These are phyloP conservation scores for Smutsia temminckii DNA, from an alignment of 2,797 vertebrate species.

Conservation along the genomic window DNA sequence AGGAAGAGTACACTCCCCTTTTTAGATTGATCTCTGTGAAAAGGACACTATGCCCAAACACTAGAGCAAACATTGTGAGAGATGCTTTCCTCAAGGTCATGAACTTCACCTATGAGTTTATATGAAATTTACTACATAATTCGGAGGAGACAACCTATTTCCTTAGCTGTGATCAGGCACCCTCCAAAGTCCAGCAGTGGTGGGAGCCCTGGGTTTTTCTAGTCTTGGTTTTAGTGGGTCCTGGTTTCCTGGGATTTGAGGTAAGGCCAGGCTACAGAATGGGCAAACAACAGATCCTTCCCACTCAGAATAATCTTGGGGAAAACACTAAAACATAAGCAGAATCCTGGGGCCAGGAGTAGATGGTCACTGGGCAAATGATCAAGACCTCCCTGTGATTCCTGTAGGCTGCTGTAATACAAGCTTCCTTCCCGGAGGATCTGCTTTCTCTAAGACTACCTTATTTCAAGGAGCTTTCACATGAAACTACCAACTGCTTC, in stretches of 20 bases:
- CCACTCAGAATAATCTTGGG: not conserved
- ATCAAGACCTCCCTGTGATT: not conserved
- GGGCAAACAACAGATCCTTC: not conserved
- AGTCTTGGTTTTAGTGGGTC: not conserved
- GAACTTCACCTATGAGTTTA: not conserved
- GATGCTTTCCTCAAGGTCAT: not conserved
- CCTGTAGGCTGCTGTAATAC: not conserved
- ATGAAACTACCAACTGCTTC: not conserved
- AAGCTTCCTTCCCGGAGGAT: not conserved
- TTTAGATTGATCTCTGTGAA: not conserved
- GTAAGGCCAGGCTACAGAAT: not conserved
- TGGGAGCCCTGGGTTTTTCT: not conserved
- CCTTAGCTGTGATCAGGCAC: not conserved
- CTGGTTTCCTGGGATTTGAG: not conserved
- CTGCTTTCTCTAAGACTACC: slow-evolving; percentile 4
- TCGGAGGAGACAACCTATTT: not conserved
- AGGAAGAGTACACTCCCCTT: not conserved
- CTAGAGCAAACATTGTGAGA: not conserved
- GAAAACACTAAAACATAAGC: not conserved
- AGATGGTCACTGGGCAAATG: not conserved
- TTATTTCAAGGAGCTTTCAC: slow-evolving; percentile 49
- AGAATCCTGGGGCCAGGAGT: not conserved
- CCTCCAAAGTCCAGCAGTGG: not conserved
- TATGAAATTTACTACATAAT: not conserved
- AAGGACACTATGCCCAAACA: not conserved